Percentiles rank a stretch among this genome's conserved stretches.
Evolutionary conservation across 2,797 vertebrate species (phyloP).

Genomic region (Decapterus maruadsi): DNA sequence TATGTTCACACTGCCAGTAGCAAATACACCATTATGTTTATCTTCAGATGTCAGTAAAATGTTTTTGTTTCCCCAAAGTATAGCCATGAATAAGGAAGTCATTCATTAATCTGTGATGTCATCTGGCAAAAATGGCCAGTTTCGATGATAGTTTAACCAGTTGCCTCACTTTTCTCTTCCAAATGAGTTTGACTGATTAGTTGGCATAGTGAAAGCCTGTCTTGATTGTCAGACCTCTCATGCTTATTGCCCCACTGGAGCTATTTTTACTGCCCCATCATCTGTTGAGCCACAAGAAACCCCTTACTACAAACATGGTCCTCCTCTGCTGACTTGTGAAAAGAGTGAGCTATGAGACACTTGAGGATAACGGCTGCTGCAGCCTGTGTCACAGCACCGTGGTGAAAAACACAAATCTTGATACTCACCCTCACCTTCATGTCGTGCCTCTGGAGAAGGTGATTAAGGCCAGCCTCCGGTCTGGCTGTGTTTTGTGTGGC

Average conservation of each 20-base stretch:
- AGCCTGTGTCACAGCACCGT: conserved; percentile 15
- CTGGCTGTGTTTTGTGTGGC: conserved; percentile 33
- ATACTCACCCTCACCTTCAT: conserved; percentile 49
- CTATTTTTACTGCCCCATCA: background rate
- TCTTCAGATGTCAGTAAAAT: no score
- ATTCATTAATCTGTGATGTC: background rate
- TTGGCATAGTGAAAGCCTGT: no score
- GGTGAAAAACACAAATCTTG: conserved; percentile 17
- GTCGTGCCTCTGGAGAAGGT: conserved; percentile 48
- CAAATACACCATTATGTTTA: no score
- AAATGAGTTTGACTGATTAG: no score
- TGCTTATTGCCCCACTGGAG: background rate
- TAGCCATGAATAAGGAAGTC: background rate
- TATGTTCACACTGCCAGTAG: no score
- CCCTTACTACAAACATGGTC: background rate
- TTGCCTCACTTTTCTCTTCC: no score
- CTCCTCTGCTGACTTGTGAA: conserved; percentile 33
- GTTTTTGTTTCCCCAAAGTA: background rate
- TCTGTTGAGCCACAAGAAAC: background rate
- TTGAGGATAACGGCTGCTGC: conserved; percentile 29
- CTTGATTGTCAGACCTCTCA: background rate
- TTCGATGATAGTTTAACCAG: no score
- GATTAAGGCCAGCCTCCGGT: conserved; percentile 63
- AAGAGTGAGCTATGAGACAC: conserved; percentile 16
- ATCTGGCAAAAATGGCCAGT: no score